A percentile compares a stretch with the other conserved stretches of the same genome.
phyloP scores from a whole-genome alignment of 2,888 invertebrate genomes.

The Andrena bucephala region DNA sequence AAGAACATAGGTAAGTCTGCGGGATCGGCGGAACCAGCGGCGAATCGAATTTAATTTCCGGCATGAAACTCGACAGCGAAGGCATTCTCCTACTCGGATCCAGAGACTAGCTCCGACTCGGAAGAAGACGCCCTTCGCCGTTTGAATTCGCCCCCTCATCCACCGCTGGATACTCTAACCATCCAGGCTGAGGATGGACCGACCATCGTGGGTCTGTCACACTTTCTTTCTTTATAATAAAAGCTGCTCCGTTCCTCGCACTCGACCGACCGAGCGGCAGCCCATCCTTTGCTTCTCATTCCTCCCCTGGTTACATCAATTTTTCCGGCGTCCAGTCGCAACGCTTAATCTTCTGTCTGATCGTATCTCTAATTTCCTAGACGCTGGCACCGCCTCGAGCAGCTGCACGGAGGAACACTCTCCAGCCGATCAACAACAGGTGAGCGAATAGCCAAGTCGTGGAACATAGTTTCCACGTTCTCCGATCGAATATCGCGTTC shows the following conservation, averaged over 20 bases:
- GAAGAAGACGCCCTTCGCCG: constrained; percentile 90
- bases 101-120: constrained; percentile 91
- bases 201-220: constrained; percentile 76
- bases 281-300: no score
- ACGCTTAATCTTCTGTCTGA: neutral
- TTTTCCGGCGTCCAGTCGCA: no score
- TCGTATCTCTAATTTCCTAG: constrained; percentile 55
- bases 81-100: constrained; percentile 88
- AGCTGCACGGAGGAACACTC: constrained; percentile 79
- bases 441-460: constrained; percentile 30
- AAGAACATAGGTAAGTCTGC: constrained; percentile 80
- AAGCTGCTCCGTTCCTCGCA: neutral
- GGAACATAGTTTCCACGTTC: neutral
- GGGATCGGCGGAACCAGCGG: no score
- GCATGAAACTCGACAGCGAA: constrained; percentile 85
- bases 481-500: neutral
- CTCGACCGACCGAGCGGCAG: neutral
- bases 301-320: no score
- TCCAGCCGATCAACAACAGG: constrained; percentile 76
- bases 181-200: constrained; percentile 86
- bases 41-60: neutral
- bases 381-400: constrained; percentile 76
- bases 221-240: neutral
- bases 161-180: constrained; percentile 81
- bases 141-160: constrained; percentile 83